Base-by-base conservation (phyloP, 2,797 vertebrate species). In the Acanthurus leucopareius region DNA sequence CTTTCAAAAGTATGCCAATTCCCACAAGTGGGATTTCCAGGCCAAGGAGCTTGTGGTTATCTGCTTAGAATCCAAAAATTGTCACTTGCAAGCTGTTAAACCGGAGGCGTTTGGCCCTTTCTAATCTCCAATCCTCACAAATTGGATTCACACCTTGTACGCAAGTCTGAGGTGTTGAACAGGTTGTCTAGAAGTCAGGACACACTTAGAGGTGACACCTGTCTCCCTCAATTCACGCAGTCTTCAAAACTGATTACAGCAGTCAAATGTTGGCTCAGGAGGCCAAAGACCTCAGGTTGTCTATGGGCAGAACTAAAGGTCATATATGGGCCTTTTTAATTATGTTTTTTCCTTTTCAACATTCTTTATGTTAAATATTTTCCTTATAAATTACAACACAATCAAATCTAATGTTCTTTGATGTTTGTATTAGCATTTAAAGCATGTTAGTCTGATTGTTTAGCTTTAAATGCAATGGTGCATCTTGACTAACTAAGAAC, bases 121-220 rank as follows among this genome's bases (percentile, higher is more conserved):
- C 73, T 94, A 93, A 95, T 93, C 93, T 78, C 51, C 88, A 93
- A 90, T 93, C 87, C 91, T 83, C 58, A 77, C 83, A 91, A 94
- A 95, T 95, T 92, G 93, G 95, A 95, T 95, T 95, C 88, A 91
- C 93, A 92, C 92, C 82, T 91, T 61, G 51, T 91, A 68, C 87
- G 84, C 80, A 92, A 88, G 48, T 87, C 77, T 51, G 66, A 90
- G 73, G 82, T 76, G 67, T 83, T 91, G 72, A 84, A 81, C 67
- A 82, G 84, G 74, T 74, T 80, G 76, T 70, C 66, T 58, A 48
- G 61, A 80, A 84, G 79, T 84, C 77, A 87, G 65, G 48, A 11
- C 25, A n/a, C 68, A 82, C 20, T 75, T 78, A 79, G 75, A 89
- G 80, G 84, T 92, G 86, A 89, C 87, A 88, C 83, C 89, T 92